Base-by-base conservation (phyloP, 2,113 vertebrate genomes). In the Trematocara stigmaticum region DNA sequence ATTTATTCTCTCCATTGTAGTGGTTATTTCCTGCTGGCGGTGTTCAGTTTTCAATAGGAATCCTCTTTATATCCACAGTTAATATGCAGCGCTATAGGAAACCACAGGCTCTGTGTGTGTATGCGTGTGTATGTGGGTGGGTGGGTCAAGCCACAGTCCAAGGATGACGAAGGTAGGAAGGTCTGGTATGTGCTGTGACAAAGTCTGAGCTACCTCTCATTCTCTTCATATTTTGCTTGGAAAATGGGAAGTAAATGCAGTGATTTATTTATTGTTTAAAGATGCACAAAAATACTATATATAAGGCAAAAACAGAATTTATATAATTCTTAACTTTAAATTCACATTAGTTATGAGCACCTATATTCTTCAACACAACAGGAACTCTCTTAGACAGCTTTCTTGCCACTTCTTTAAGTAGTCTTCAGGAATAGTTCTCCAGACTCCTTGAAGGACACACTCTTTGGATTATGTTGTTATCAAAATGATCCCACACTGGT, bases 1-100 rank as follows among this genome's bases (percentile, higher is more conserved):
- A 92, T 94, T 91, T 87, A 90, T 91, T 82, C 81, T 64, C 82
- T 83, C 74, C 26, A 90, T 89, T 94, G 87, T 90, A 89, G 88
- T 84, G 42, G 85, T 64, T 83, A 78, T 86, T 91, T 91, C 83
- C 89, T 91, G 83, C 40, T 87, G 87, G 83, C 78, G 55, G 42
- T 51, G 42, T 83, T 94, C 38, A 83, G 31, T 79, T 69, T 89
- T 85, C 31, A 80, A 81, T 78, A 85, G 26, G 59, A 82, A 53
- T 88, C 79, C 61, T 87, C 45, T 66, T 78, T 34, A 76, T 23
- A 55, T 57, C 11, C 40, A 38, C 12, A 3, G 51, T 84, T 81
- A 86, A 86, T 78, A 81, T 57, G 38, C 74, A 34, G 38, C 49
- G 52, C 47, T 78, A 40, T 49, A 85, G 35, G 20, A 81, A 31